phyloP scores from a whole-genome alignment of 2,113 vertebrate genomes.

The Elephas maximus region DNA sequence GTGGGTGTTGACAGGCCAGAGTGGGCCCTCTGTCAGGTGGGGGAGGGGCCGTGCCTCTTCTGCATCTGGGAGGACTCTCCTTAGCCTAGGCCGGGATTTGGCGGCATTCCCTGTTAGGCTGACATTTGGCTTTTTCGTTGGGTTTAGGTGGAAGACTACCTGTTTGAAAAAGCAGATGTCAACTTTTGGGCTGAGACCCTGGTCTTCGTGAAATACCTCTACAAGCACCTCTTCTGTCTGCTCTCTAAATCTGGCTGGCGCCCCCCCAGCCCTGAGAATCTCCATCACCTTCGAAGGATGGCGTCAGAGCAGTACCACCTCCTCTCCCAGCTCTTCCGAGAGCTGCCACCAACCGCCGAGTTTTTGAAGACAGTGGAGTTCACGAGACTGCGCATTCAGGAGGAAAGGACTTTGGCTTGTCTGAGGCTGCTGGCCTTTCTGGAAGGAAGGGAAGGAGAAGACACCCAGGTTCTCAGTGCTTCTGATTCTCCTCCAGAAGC shows the following conservation, averaged over 20 bases:
- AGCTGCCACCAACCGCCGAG: conserved; percentile 91
- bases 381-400: conserved; percentile 89
- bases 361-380: conserved; percentile 93
- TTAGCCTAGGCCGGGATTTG: not conserved
- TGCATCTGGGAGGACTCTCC: not conserved
- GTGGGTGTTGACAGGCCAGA: conserved; percentile 18
- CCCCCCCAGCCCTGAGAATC: conserved; percentile 38
- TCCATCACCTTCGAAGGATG: conserved; percentile 81
- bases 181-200: conserved; percentile 97
- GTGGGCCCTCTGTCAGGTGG: not conserved
- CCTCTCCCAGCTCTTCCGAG: conserved; percentile 82
- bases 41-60: not conserved
- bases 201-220: conserved; percentile 90
- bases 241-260: conserved; percentile 76
- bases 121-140: conserved; percentile 27
- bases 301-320: conserved; percentile 81
- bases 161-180: conserved; percentile 96
- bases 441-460: conserved; percentile 57
- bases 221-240: conserved; percentile 87
- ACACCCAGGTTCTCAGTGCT: not conserved
- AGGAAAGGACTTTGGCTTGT: conserved; percentile 88
- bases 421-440: conserved; percentile 88
- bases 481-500: not conserved
- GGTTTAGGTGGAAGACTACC: conserved; percentile 92
- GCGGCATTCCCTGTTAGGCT: not conserved